A percentile compares a stretch with the other conserved stretches of the same genome.
Conservation (phyloP, 2,113 vertebrate genomes). For the Herpailurus yagouaroundi region DNA sequence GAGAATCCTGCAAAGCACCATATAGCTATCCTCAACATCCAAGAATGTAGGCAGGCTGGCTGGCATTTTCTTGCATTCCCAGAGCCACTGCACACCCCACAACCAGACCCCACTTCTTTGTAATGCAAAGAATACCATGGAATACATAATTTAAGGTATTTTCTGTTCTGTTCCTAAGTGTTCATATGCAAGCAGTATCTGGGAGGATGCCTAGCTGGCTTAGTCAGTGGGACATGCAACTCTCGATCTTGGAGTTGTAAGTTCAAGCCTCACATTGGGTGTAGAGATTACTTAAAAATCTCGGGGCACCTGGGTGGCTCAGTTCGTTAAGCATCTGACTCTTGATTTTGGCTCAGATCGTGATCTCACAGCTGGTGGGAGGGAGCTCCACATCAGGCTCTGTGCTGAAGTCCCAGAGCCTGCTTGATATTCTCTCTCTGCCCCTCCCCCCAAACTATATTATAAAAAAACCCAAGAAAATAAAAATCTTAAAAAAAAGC, state of each 20-base stretch:
- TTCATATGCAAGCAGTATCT: neutral
- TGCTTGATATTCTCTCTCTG: no score
- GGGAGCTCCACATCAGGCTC: no score
- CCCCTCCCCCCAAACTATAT: no score
- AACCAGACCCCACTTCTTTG: conserved; percentile 14
- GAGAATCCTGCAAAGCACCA: conserved; percentile 36
- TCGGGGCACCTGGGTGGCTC: no score
- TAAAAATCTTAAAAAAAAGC: neutral
- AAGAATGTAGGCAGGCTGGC: conserved; percentile 43
- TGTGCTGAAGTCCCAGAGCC: no score
- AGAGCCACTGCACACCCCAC: conserved; percentile 44
- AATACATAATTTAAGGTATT: conserved; percentile 19
- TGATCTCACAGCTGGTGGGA: no score
- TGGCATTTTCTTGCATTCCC: conserved; percentile 56
- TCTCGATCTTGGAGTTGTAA: neutral
- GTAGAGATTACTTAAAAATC: neutral
- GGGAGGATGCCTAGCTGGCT: neutral
- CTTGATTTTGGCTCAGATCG: no score
- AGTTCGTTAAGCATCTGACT: no score
- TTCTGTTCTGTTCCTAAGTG: conserved; percentile 5
- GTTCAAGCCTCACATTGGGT: neutral
- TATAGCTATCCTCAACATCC: conserved; percentile 12
- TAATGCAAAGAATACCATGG: neutral
- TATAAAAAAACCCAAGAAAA: neutral
- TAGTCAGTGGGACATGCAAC: neutral